Evolutionary conservation across 2,797 vertebrate genomes (phyloP).

Genomic region (Tarsius wallacei): DNA sequence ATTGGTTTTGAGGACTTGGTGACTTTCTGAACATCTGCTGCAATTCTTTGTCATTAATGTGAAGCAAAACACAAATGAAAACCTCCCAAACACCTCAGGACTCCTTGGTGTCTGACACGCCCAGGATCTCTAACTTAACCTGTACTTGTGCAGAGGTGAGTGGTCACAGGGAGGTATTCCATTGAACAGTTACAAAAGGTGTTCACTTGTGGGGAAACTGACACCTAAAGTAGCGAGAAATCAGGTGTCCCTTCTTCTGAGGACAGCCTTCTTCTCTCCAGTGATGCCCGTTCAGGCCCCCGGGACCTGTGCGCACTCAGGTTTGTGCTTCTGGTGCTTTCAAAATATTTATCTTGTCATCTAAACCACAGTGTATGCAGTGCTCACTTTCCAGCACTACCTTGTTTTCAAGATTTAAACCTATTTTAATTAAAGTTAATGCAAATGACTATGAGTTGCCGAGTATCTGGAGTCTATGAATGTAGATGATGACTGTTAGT

Average conservation of each 20-base stretch:
- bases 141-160: too few species aligned
- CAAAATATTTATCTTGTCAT: not conserved
- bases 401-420: not conserved
- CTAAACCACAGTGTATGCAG: too few species aligned
- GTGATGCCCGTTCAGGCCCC: not conserved
- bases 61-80: conserved; percentile 15
- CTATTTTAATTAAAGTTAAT: not conserved
- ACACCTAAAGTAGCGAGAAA: not conserved
- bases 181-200: too few species aligned
- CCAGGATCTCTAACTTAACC: not conserved
- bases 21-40: not conserved
- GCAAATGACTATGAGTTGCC: conserved; percentile 27
- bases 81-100: not conserved
- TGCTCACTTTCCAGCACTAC: not conserved
- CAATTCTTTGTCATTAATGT: not conserved
- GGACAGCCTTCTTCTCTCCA: not conserved
- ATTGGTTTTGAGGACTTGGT: rapidly evolving
- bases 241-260: not conserved
- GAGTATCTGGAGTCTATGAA: not conserved
- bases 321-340: too few species aligned
- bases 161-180: not conserved
- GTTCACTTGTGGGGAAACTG: not conserved
- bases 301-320: not conserved
- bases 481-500: not conserved
- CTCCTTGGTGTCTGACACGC: not conserved